phyloP scores from a whole-genome alignment of 35 echinoderm and acorn worm genomes.

The Anneissia japonica region DNA sequence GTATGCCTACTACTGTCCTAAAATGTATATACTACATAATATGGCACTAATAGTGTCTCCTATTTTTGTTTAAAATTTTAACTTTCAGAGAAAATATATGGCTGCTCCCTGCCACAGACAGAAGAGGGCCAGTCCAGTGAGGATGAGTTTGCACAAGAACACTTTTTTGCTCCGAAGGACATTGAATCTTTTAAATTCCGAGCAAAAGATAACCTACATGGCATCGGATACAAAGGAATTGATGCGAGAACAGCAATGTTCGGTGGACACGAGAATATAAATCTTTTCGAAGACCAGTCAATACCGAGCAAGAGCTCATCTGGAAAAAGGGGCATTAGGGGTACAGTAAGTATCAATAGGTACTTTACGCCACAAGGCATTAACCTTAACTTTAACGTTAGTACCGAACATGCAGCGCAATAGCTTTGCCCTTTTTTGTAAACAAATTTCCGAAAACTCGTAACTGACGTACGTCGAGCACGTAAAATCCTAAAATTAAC shows the following conservation, averaged over 20 bases:
- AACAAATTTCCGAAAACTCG: no score
- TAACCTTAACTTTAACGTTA: no score
- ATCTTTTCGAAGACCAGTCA: constrained; percentile 51
- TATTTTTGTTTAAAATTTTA: background rate
- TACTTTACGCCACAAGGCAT: no score
- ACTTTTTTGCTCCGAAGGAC: constrained; percentile 87
- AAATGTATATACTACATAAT: no score
- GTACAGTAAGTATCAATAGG: constrained; percentile 59
- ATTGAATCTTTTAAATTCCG: constrained; percentile 60
- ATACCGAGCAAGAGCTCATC: constrained; percentile 14
- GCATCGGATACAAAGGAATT: constrained; percentile 84
- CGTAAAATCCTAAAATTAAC: no score
- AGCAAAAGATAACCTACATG: constrained; percentile 77
- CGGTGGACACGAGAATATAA: constrained; percentile 41
- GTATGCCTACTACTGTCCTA: no score
- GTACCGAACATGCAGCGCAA: no score
- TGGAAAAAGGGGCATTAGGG: constrained; percentile 59
- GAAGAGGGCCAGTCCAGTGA: constrained; percentile 4
- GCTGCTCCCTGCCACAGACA: constrained; percentile 26
- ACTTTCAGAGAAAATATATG: constrained; percentile 23
- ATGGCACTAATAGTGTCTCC: no score
- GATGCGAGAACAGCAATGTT: constrained; percentile 51
- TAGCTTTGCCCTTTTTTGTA: no score
- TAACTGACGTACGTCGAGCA: no score
- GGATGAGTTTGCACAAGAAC: constrained; percentile 25